phyloP scores from a whole-genome alignment of 1,140 invertebrate genomes.

The Mercenaria mercenaria region DNA sequence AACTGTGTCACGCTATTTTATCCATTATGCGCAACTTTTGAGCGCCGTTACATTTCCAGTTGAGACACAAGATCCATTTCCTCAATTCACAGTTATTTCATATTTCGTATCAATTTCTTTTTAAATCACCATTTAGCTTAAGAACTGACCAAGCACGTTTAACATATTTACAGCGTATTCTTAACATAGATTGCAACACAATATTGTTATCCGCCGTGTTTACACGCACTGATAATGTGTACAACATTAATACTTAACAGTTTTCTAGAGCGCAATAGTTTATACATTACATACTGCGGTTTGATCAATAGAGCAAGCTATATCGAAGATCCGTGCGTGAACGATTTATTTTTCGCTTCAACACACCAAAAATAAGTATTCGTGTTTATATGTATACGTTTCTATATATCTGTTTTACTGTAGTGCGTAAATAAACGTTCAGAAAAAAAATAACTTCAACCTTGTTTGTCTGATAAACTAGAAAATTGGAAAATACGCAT shows the following conservation, averaged over 20 bases:
- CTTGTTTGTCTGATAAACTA: too few relatives aligned
- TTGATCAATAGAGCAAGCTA: neutral
- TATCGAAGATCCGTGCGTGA: neutral
- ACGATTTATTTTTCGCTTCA: constrained; percentile 14
- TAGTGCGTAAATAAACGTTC: too few relatives aligned
- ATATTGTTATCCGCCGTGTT: constrained; percentile 38
- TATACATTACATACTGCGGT: neutral
- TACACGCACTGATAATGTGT: constrained; percentile 44
- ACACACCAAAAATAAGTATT: neutral
- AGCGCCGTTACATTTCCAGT: constrained; percentile 6
- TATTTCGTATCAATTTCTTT: neutral
- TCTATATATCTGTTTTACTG: too few relatives aligned
- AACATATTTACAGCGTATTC: neutral
- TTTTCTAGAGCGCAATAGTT: constrained; percentile 15
- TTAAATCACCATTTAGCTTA: neutral
- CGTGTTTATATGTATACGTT: too few relatives aligned
- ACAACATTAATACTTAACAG: constrained; percentile 38
- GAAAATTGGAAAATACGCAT: too few relatives aligned
- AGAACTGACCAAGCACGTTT: neutral
- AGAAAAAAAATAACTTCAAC: too few relatives aligned
- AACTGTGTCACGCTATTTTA: constrained; percentile 55
- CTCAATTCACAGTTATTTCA: neutral
- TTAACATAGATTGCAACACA: constrained; percentile 17
- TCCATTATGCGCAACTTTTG: constrained; percentile 1
- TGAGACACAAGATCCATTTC: constrained; percentile 1